A percentile compares a stretch with the other conserved stretches of the same genome.
phyloP scores from a whole-genome alignment of 92 coral and sea anemone genomes.

The Galaxea fascicularis region DNA sequence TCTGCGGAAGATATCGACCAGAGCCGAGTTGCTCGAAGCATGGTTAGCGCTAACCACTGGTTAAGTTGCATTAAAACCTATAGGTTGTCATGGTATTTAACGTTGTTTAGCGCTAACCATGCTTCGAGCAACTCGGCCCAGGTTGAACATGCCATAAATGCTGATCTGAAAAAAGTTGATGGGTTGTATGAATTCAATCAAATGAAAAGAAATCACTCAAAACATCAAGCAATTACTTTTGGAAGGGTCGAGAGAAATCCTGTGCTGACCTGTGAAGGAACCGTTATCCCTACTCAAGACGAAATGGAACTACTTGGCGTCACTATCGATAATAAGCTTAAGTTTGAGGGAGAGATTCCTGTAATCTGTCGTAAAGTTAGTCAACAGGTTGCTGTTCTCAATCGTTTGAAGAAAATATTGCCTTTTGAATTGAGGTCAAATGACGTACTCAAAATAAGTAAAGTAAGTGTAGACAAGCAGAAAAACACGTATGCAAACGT shows the following conservation, averaged over 20 bases:
- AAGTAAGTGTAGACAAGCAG: too few species aligned
- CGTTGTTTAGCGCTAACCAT: too few species aligned
- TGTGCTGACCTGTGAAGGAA: constrained; percentile 38
- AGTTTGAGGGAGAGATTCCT: constrained; percentile 39
- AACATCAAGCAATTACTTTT: too few species aligned
- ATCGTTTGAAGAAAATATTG: constrained; percentile 50
- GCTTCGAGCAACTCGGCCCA: too few species aligned
- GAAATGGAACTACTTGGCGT: constrained; percentile 54
- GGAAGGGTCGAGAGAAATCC: constrained; percentile 40
- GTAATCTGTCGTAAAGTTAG: constrained; percentile 46
- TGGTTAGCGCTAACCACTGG: too few species aligned
- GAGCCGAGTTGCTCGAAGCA: too few species aligned
- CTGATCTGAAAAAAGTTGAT: constrained; percentile 35
- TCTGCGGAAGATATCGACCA: not conserved
- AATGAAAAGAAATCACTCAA: too few species aligned
- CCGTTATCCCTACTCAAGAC: constrained; percentile 15
- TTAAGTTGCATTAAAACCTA: too few species aligned
- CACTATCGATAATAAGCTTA: constrained; percentile 43
- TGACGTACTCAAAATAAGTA: too few species aligned
- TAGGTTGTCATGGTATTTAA: too few species aligned
- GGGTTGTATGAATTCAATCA: constrained; percentile 34
- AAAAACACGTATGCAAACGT: too few species aligned
- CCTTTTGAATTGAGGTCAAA: too few species aligned
- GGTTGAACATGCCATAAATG: constrained; percentile 23
- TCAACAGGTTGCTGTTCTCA: constrained; percentile 15